Evolutionary conservation across 1,140 invertebrate genomes (phyloP).

Genomic region (Sesamia nonagrioides): DNA sequence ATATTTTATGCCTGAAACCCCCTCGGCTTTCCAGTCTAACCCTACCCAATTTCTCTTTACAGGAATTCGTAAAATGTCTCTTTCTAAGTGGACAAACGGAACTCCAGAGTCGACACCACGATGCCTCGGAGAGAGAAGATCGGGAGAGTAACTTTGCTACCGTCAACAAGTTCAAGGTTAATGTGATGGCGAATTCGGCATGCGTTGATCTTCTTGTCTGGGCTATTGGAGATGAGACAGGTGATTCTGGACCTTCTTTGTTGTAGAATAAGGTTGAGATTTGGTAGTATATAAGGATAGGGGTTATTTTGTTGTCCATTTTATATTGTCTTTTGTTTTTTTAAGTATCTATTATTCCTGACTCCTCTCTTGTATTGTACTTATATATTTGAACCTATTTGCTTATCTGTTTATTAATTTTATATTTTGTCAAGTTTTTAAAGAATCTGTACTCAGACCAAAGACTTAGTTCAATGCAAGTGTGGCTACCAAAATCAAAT

Average conservation of each 20-base stretch:
- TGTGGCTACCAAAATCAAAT: too few relatives aligned
- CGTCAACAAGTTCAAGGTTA: constrained; percentile 97
- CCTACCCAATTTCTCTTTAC: constrained; percentile 35
- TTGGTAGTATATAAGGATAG: not conserved
- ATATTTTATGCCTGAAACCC: too few relatives aligned
- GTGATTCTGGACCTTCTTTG: constrained; percentile 86
- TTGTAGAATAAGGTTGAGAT: not conserved
- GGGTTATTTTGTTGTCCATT: not conserved
- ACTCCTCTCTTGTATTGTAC: not conserved
- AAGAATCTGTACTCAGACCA: not conserved
- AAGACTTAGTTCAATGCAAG: too few relatives aligned
- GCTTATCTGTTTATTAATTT: constrained; percentile 20
- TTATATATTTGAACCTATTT: constrained; percentile 10
- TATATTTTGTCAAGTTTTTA: constrained; percentile 22
- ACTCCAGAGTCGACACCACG: constrained; percentile 94
- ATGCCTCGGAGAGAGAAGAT: constrained; percentile 93
- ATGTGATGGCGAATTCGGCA: constrained; percentile 98
- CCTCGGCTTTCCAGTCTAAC: not conserved
- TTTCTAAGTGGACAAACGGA: constrained; percentile 98
- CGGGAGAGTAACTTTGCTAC: constrained; percentile 93
- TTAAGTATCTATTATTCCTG: not conserved
- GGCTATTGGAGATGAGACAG: constrained; percentile 98
- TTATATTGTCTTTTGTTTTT: not conserved
- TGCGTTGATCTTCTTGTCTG: constrained; percentile 99
- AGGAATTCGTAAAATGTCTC: constrained; percentile 92